Evolutionary conservation across 2,113 vertebrate genomes (phyloP), one percentile per base, ranked within the genome.

Genomic region (Dermatemys mawii): DNA sequence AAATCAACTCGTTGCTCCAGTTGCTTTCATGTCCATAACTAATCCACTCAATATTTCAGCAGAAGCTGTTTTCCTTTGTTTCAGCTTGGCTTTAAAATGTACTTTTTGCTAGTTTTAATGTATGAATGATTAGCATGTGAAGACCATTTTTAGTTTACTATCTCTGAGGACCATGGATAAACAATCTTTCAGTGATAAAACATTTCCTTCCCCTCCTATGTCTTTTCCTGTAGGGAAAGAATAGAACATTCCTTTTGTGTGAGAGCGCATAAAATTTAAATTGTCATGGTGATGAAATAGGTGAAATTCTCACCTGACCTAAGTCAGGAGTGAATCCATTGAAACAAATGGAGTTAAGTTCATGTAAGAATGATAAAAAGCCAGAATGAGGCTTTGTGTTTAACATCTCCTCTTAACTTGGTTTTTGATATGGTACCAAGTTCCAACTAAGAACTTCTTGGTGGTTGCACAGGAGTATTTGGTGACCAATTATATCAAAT

Each of bases 41-140:
- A 94, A 95, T 81, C 26, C 48, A 86, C 29, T 94, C 54, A 54
- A 1, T 81, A 83, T 95, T 96, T 94, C 75, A 91, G 83, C 19
- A 93, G 10, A 80, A 78, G 5, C 2, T 50, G 49, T 81, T 90
- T 84, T 12, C 2, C 5, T 92, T 93, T 92, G 13, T 92, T 96
- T 81, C 80, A 93, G 19, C 13, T 82, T 95, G 27, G 78, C 9
- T 95, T 94, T 78, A 86, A 95, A 95, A 90, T 49, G 0, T 89
- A 48, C 16, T 84, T 84, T 95, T 90, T 89, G 8, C 49, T 92
- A 16, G 19, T 50, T 92, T 93, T 87, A 86, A 27, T 50, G 35
- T 26, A 81, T 49, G 51, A 90, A 82, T 50, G 14, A 8, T 75
- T 48, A 90, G 9, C 6, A 78, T n/a, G 13, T 49, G 16, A 81